Conservation (phyloP, 2,797 vertebrate genomes). For the Pelochelys cantorii region DNA sequence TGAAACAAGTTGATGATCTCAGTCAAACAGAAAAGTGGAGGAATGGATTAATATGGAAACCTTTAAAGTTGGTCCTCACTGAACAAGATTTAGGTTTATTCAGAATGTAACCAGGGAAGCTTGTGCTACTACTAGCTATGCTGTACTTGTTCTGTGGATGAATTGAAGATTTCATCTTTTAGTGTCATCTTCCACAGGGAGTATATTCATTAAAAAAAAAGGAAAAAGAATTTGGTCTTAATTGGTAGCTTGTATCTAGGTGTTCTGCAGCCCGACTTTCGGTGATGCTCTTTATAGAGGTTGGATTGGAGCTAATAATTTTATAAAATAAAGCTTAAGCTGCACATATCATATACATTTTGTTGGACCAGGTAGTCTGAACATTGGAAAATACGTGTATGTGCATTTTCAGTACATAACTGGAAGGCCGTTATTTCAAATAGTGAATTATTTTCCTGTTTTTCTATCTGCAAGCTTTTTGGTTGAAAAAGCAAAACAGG, state of each 20-base stretch:
- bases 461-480: slow-evolving; percentile 16
- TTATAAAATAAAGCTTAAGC: neutral
- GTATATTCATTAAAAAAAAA: neutral
- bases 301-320: neutral
- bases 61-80: neutral
- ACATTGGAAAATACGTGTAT: neutral
- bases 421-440: neutral
- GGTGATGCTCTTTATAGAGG: neutral
- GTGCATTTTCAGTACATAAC: neutral
- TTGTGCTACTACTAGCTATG: neutral
- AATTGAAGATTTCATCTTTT: neutral
- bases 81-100: neutral
- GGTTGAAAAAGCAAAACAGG: slow-evolving; percentile 24
- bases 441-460: slow-evolving; percentile 11
- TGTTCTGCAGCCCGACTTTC: neutral
- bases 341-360: neutral
- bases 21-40: neutral
- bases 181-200: neutral
- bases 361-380: neutral
- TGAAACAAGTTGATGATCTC: neutral
- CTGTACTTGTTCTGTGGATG: neutral
- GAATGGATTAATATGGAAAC: neutral
- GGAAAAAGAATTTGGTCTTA: neutral
- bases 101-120: neutral
- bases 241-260: neutral